These are phyloP conservation scores for Boloria euphrosyne DNA, from an alignment of 2,888 invertebrate species.

Conservation along the genomic window DNA sequence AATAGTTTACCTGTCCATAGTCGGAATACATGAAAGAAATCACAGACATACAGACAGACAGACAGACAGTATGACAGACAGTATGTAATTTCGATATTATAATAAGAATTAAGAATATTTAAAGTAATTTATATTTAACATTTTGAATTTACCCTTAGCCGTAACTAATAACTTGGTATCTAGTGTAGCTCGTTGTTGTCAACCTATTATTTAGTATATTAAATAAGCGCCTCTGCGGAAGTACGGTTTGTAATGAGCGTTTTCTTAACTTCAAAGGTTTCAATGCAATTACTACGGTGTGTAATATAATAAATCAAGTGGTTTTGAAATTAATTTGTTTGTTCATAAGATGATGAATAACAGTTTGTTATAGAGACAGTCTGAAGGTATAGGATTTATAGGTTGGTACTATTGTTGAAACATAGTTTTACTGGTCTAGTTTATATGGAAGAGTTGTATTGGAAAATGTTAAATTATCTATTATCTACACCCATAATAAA, in stretches of 20 bases:
- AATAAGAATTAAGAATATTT: neutral
- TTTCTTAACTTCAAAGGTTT: conserved; percentile 38
- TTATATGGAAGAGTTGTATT: too few species aligned
- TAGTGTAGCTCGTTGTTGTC: conserved; percentile 42
- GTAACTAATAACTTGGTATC: conserved; percentile 43
- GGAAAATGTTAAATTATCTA: too few species aligned
- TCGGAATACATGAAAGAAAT: too few species aligned
- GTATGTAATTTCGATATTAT: neutral
- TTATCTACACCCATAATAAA: too few species aligned
- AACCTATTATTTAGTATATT: conserved; percentile 43
- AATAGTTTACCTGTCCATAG: too few species aligned
- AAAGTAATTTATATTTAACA: neutral
- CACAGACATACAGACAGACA: neutral
- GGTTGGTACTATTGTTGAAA: neutral
- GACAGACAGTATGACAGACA: too few species aligned
- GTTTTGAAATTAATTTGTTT: conserved; percentile 31
- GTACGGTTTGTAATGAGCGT: conserved; percentile 39
- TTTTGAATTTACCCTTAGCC: conserved; percentile 29
- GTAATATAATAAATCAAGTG: conserved; percentile 37
- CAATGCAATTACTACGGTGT: conserved; percentile 37
- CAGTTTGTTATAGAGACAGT: neutral
- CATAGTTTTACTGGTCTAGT: neutral
- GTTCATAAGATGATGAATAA: neutral
- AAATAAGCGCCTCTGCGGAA: conserved; percentile 39
- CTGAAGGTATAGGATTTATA: neutral